phyloP scores from a whole-genome alignment of 2,113 vertebrate genomes.

The Saiga tatarica region DNA sequence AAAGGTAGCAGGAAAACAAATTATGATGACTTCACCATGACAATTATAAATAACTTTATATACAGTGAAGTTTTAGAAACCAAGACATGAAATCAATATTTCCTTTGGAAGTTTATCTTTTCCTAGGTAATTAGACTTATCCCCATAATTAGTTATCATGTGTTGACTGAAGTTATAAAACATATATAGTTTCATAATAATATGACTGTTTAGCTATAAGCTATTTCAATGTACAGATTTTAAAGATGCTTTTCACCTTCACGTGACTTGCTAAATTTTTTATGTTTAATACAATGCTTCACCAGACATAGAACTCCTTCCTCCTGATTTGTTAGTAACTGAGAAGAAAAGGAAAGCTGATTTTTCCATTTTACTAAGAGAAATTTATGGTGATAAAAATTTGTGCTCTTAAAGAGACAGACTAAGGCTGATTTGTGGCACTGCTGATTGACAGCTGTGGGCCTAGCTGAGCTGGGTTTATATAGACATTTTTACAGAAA shows the following conservation, averaged over 20 bases:
- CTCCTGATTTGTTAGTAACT: not conserved
- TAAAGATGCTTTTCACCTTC: not conserved
- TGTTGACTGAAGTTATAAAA: not conserved
- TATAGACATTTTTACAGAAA: not conserved
- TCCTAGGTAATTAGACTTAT: slow-evolving; percentile 38
- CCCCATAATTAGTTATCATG: not conserved
- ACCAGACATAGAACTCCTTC: not conserved
- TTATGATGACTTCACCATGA: slow-evolving; percentile 12
- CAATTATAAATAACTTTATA: slow-evolving; percentile 51
- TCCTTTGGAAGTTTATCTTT: slow-evolving; percentile 28
- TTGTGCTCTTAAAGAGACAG: not conserved
- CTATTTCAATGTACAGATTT: not conserved
- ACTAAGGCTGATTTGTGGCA: not conserved
- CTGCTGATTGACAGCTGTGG: not conserved
- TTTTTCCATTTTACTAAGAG: not conserved
- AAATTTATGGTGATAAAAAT: slow-evolving; percentile 19
- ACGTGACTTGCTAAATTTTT: not conserved
- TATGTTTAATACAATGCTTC: not conserved
- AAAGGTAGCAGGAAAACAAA: slow-evolving; percentile 42
- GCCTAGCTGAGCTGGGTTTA: not conserved
- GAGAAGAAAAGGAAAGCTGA: not conserved
- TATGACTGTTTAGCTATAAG: not conserved
- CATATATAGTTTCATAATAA: not conserved
- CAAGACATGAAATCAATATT: slow-evolving; percentile 24
- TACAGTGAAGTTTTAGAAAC: slow-evolving; percentile 3